Base-by-base conservation (phyloP, 2,113 vertebrate species). In the Cyprinodon variegatus region DNA sequence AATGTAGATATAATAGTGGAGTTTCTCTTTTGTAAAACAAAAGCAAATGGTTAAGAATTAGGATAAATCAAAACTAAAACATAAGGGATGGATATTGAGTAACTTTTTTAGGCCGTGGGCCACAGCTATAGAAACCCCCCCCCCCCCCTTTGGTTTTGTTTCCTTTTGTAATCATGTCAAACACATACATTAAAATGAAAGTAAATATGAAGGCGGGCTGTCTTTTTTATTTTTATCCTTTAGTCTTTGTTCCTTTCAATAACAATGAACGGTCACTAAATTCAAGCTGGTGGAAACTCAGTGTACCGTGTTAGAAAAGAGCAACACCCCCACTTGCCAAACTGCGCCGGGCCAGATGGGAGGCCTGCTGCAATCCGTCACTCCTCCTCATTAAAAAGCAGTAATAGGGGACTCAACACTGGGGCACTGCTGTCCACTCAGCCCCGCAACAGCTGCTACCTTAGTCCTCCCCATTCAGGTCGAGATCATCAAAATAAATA, bases 401-500 rank as follows among this genome's bases (percentile, higher is more conserved):
- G 80, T 92, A 92, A 93, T 91, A 84, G 91, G 89, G 88, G 87
- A 83, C 73, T 72, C 68, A 84, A 82, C 80, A 59, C 72, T 37
- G 65, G 80, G 81, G 63, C 61, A 36, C 62, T 41, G 63, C 66
- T 9, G 75, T 74, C 83, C 81, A 83, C 69, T 80, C 63, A 68
- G 81, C 74, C 82, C 79, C 74, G 40, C 37, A 22, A 82, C 92
- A 92, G 90, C 91, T 93, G 92, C 80, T 29, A 57, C 82, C 29
- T 15, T 60, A 74, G 72, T 48, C 64, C 78, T 65, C 74, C 70
- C 66, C 67, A 74, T 79, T 29, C 11, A 53, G 65, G 64, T 36
- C 66, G 74, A 74, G 83, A 91, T 91, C 83, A 84, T 80, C 72
- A 83, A 76, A 79, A 89, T 83, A 90, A 91, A 90, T 89, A 93